These are phyloP conservation scores for Aphaenogaster rudis DNA, from an alignment of 1,140 invertebrate genomes.

Conservation along the genomic window DNA sequence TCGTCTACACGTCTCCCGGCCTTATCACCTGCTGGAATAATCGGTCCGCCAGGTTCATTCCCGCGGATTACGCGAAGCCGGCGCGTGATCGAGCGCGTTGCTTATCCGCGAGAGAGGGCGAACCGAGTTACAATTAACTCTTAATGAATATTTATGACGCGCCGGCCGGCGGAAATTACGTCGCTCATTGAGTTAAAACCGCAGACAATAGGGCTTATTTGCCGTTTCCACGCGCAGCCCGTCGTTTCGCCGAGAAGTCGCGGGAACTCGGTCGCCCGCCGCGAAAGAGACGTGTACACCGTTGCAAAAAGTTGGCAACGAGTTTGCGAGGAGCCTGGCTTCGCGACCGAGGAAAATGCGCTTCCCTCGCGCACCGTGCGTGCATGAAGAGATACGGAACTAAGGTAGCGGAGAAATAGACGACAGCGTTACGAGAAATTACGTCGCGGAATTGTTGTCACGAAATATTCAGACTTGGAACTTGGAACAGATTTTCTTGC, in stretches of 20 bases:
- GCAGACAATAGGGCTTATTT: conserved; percentile 64
- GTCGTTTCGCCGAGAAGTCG: conserved; percentile 12
- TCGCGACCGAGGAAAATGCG: conserved; percentile 33
- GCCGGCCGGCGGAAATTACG: conserved; percentile 55
- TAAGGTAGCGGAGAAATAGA: conserved; percentile 10
- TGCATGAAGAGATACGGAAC: conserved; percentile 31
- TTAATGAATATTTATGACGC: conserved; percentile 65
- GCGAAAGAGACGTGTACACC: conserved; percentile 40
- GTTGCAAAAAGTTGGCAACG: conserved; percentile 55
- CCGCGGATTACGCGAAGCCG: conserved; percentile 22
- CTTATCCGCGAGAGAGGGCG: conserved; percentile 22
- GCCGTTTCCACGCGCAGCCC: conserved; percentile 41
- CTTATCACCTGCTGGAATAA: conserved; percentile 38
- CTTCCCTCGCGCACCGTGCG: neutral
- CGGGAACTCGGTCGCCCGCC: conserved; percentile 24
- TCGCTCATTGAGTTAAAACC: conserved; percentile 62
- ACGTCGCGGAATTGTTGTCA: conserved; percentile 40
- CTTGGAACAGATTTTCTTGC: conserved; percentile 19
- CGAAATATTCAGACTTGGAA: conserved; percentile 28
- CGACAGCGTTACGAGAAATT: conserved; percentile 44
- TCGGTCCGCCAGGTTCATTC: conserved; percentile 12
- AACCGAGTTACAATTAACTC: conserved; percentile 51
- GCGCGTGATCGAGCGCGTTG: conserved; percentile 36
- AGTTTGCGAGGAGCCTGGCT: conserved; percentile 47
- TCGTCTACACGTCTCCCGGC: neutral